Conservation (phyloP, 2,113 vertebrate species). For the Corythoichthys intestinalis region DNA sequence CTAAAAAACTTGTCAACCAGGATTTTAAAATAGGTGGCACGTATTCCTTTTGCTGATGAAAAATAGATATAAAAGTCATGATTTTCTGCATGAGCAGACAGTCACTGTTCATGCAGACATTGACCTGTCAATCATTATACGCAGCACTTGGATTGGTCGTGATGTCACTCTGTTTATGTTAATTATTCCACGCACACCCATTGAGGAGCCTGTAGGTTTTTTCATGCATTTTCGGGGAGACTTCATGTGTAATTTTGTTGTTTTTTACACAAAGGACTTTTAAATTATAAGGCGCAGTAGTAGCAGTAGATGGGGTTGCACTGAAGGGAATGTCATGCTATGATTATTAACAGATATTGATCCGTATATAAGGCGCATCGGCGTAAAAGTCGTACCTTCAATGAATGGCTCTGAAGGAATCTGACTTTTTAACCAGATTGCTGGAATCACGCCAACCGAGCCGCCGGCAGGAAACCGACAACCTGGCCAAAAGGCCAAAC, state of each 20-base stretch:
- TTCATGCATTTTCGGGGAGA: background rate
- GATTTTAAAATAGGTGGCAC: background rate
- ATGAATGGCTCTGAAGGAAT: no score
- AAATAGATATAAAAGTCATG: background rate
- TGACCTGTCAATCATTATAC: slow-evolving; percentile 4
- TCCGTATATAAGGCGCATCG: no score
- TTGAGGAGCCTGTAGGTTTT: background rate
- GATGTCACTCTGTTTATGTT: slow-evolving; percentile 2
- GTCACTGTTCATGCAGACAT: slow-evolving; percentile 1
- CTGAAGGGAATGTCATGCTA: no score
- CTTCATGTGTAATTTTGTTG: background rate
- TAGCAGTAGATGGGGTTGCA: no score
- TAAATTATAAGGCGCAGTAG: background rate
- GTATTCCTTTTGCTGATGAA: background rate
- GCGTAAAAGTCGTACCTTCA: no score
- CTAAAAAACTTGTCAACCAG: background rate
- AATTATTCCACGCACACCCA: background rate
- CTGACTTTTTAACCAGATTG: no score
- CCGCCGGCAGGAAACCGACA: no score
- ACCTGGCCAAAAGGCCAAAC: no score
- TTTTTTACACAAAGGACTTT: background rate
- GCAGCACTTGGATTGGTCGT: slow-evolving; percentile 7
- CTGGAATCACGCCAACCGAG: no score
- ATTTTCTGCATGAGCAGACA: background rate
- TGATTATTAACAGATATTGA: no score